phyloP scores from a whole-genome alignment of 2,888 invertebrate genomes.

The Tenodera sinensis region DNA sequence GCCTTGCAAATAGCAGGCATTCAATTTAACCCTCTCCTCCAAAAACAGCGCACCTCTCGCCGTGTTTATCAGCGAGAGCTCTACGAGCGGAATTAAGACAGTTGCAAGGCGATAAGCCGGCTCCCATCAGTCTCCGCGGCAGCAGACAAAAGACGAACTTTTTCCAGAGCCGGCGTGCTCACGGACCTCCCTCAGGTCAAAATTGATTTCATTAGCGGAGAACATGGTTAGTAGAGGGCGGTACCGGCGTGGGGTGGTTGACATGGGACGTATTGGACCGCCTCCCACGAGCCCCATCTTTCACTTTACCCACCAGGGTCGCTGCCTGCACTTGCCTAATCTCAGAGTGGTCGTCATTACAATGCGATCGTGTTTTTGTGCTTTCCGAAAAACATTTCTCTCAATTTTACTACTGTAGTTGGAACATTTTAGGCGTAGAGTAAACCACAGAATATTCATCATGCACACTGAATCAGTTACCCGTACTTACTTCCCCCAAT shows the following conservation, averaged over 20 bases:
- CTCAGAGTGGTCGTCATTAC: neutral
- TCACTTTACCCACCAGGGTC: neutral
- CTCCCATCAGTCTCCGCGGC: neutral
- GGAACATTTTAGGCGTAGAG: neutral
- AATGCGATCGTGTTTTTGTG: neutral
- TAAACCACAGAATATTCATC: neutral
- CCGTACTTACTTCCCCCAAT: too few relatives aligned
- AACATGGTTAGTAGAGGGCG: neutral
- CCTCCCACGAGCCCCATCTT: neutral
- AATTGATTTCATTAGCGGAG: neutral
- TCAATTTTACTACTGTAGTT: neutral
- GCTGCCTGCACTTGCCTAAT: too few relatives aligned
- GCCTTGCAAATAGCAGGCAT: too few relatives aligned
- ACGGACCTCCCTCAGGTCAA: neutral
- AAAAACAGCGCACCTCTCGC: too few relatives aligned
- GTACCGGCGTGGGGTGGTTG: neutral
- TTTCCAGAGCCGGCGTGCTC: neutral
- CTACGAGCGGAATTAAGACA: neutral
- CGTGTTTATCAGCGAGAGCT: too few relatives aligned
- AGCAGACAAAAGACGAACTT: neutral
- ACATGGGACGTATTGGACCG: neutral
- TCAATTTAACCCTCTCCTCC: too few relatives aligned
- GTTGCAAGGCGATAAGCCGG: neutral
- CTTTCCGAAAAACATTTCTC: neutral
- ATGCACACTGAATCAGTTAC: too few relatives aligned